A percentile compares a stretch with the other conserved stretches of the same genome.
Conservation (phyloP, 2,797 vertebrate genomes). For the Podarcis siculus region DNA sequence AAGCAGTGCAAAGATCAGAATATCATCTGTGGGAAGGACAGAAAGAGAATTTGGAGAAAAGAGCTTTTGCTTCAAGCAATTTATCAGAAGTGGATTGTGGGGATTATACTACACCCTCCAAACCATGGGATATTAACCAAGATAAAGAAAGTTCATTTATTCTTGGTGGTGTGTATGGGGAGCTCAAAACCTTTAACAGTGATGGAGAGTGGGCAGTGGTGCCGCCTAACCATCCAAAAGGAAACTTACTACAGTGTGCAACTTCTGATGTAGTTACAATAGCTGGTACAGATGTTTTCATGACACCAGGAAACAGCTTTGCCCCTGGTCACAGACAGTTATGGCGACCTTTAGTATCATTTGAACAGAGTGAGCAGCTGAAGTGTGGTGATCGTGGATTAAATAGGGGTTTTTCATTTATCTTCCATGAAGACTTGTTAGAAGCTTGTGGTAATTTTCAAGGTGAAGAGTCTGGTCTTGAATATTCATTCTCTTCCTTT, state of each 20-base stretch:
- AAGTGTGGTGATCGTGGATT: slow-evolving; percentile 87
- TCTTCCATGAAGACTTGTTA: slow-evolving; percentile 99
- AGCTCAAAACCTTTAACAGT: slow-evolving; percentile 89
- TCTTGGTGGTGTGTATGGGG: slow-evolving; percentile 96
- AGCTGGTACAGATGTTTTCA: slow-evolving; percentile 94
- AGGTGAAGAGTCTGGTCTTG: slow-evolving; percentile 91
- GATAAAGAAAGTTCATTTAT: slow-evolving; percentile 94
- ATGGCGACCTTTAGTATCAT: slow-evolving; percentile 94
- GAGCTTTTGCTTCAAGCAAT: slow-evolving; percentile 85
- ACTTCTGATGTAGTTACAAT: slow-evolving; percentile 95
- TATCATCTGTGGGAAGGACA: slow-evolving; percentile 98
- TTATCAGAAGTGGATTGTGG: slow-evolving; percentile 89
- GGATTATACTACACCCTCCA: slow-evolving; percentile 95
- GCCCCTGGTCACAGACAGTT: slow-evolving; percentile 94
- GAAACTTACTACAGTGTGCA: slow-evolving; percentile 89
- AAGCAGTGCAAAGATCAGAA: slow-evolving; percentile 94
- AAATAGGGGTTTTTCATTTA: slow-evolving; percentile 97
- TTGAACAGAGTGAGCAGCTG: slow-evolving; percentile 90
- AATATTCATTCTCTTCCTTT: slow-evolving; percentile 96
- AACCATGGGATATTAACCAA: slow-evolving; percentile 90
- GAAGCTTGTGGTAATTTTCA: slow-evolving; percentile 92
- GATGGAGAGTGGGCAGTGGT: slow-evolving; percentile 94
- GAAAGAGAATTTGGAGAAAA: slow-evolving; percentile 84
- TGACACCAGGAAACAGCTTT: slow-evolving; percentile 94
- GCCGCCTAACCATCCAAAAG: slow-evolving; percentile 84